These are phyloP conservation scores for Stenichneumon culpator DNA, from an alignment of 2,888 invertebrate species.

Conservation along the genomic window DNA sequence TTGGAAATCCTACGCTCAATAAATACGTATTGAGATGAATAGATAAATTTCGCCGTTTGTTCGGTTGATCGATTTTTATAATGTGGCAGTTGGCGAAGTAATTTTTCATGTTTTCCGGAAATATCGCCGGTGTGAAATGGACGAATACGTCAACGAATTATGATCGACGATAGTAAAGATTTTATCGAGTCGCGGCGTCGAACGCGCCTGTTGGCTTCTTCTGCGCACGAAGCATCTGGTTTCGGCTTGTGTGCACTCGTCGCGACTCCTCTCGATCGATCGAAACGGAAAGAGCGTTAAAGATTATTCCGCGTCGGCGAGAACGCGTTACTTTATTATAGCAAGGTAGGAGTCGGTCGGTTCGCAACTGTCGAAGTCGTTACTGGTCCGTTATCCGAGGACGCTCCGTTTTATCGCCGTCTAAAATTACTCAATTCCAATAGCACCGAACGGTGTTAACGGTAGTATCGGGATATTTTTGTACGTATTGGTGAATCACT, in stretches of 20 bases:
- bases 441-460: not conserved
- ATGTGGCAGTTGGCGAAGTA: not conserved
- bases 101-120: conserved; percentile 4
- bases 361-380: not conserved
- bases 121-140: not conserved
- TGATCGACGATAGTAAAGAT: conserved; percentile 11
- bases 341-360: not conserved
- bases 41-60: not conserved
- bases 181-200: conserved; percentile 11
- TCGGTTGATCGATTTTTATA: not conserved
- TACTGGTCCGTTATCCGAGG: not conserved
- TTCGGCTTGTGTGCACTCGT: not conserved
- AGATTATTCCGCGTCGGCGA: not conserved
- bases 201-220: not conserved
- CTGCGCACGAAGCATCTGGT: conserved; percentile 5
- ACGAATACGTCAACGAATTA: conserved; percentile 7
- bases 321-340: not conserved
- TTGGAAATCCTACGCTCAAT: not conserved
- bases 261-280: not conserved
- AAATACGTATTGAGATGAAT: not conserved
- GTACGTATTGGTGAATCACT: not conserved
- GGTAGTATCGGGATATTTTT: not conserved
- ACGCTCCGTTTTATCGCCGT: not conserved
- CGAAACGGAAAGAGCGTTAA: not conserved
- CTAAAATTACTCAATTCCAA: not conserved